Conservation (phyloP, 2,113 vertebrate species). For the Takifugu flavidus region DNA sequence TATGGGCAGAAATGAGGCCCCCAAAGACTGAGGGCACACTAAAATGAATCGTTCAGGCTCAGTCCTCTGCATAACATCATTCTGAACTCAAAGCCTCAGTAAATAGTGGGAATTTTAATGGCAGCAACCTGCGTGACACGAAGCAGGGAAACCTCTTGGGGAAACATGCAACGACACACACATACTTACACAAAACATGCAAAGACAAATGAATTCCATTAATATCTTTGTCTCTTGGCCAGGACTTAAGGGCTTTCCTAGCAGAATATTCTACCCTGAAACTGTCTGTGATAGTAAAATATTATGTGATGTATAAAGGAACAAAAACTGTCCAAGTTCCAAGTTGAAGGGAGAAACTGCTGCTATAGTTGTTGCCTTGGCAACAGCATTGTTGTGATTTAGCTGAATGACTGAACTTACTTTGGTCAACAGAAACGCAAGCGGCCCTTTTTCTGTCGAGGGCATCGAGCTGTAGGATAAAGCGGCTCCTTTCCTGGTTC, state of each 20-base stretch:
- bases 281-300: not conserved
- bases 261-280: slow-evolving; percentile 18
- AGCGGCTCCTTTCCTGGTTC: no score
- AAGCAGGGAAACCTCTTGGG: slow-evolving; percentile 33
- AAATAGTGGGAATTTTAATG: slow-evolving; percentile 37
- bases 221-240: slow-evolving; percentile 18
- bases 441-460: no score
- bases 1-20: slow-evolving; percentile 54
- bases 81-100: slow-evolving; percentile 41
- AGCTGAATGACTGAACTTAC: no score
- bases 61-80: not conserved
- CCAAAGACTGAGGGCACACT: slow-evolving; percentile 15
- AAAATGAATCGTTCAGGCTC: no score
- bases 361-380: no score
- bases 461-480: no score
- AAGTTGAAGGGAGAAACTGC: no score
- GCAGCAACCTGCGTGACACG: slow-evolving; percentile 16
- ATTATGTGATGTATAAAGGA: no score
- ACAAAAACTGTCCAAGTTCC: no score
- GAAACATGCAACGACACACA: slow-evolving; percentile 4
- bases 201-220: slow-evolving; percentile 10
- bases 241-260: slow-evolving; percentile 38
- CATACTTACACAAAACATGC: slow-evolving; percentile 1
- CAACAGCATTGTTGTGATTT: no score
- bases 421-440: no score